A percentile compares a stretch with the other conserved stretches of the same genome.
These are phyloP conservation scores for Julus scandinavius DNA, from an alignment of 2,888 invertebrate species.

Conservation along the genomic window DNA sequence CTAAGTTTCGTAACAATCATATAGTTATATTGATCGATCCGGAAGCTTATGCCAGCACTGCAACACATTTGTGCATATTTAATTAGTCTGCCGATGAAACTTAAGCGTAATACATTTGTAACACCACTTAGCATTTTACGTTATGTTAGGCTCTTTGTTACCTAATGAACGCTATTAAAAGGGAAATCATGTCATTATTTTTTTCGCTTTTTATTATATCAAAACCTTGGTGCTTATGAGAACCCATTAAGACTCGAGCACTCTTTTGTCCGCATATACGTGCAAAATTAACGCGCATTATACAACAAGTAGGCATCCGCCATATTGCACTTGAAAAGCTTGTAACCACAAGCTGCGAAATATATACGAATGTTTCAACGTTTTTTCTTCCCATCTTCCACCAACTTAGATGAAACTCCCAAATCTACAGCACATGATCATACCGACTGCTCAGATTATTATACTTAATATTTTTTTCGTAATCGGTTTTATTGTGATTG, in stretches of 20 bases:
- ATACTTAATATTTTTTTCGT: background rate
- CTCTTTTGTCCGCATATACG: background rate
- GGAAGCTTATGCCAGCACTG: background rate
- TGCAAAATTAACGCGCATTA: background rate
- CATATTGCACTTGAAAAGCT: background rate
- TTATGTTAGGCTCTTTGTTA: constrained; percentile 18
- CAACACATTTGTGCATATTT: background rate
- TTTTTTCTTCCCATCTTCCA: background rate
- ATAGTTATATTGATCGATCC: background rate
- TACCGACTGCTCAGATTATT: too few relatives aligned
- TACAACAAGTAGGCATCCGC: background rate
- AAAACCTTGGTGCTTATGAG: constrained; percentile 9
- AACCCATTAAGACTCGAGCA: background rate
- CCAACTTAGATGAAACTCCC: background rate
- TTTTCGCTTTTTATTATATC: background rate
- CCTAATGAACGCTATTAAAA: constrained; percentile 18
- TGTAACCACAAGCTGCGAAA: background rate
- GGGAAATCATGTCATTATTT: constrained; percentile 11
- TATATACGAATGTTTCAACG: background rate
- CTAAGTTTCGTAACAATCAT: background rate
- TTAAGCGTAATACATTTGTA: constrained; percentile 18
- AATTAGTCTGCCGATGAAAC: background rate
- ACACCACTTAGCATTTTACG: constrained; percentile 18
- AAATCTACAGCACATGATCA: background rate
- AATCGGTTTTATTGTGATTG: background rate